Percentiles rank a stretch among this genome's conserved stretches.
phyloP scores from a whole-genome alignment of 2,113 vertebrate species.

The Pollachius pollachius region DNA sequence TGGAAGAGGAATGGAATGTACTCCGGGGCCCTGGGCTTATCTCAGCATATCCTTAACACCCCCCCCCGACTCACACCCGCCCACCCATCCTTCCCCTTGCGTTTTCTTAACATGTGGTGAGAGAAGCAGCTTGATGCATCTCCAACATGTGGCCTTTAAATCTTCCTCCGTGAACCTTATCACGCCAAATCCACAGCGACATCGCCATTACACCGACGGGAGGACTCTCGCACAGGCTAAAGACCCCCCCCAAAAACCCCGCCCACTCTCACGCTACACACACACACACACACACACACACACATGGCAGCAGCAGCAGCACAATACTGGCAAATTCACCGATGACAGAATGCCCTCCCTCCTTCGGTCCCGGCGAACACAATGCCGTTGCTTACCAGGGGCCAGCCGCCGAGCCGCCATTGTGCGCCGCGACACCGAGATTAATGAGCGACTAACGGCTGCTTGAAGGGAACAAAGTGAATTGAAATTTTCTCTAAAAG shows the following conservation, averaged over 20 bases:
- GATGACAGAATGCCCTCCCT: constrained; percentile 54
- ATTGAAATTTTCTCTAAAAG: constrained; percentile 99
- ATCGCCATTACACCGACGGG: constrained; percentile 60
- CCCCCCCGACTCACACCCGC: too few species aligned
- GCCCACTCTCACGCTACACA: constrained; percentile 19
- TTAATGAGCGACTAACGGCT: constrained; percentile 94
- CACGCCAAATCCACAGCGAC: constrained; percentile 55
- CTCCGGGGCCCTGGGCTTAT: too few species aligned
- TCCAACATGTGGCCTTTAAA: constrained; percentile 69
- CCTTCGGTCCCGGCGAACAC: constrained; percentile 40
- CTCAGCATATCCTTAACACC: too few species aligned
- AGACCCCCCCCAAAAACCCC: too few species aligned
- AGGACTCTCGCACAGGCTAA: constrained; percentile 62
- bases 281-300: too few species aligned
- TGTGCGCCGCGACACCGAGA: constrained; percentile 68
- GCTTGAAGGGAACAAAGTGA: constrained; percentile 97
- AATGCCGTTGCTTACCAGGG: background rate
- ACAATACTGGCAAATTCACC: constrained; percentile 55
- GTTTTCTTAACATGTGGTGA: too few species aligned
- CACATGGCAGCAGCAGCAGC: constrained; percentile 39
- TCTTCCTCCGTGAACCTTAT: constrained; percentile 60
- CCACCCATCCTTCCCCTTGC: too few species aligned
- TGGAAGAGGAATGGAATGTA: too few species aligned
- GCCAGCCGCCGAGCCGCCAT: constrained; percentile 59
- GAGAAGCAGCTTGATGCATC: constrained; percentile 51